These are phyloP conservation scores for Hypercompe scribonia DNA, from an alignment of 2,888 invertebrate genomes.

Conservation along the genomic window DNA sequence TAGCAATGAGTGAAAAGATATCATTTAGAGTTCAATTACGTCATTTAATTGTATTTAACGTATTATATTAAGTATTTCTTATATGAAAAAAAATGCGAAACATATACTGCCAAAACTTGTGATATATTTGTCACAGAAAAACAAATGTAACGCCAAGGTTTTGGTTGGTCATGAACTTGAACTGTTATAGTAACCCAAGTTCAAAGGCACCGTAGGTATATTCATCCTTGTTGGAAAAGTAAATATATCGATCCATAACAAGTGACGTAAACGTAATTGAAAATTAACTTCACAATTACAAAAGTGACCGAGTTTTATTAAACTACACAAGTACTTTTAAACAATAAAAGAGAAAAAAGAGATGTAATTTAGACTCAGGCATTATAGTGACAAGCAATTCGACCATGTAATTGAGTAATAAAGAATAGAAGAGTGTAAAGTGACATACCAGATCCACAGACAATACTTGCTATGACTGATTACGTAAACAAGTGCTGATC, in stretches of 20 bases:
- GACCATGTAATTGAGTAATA: not conserved
- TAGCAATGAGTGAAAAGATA: not conserved
- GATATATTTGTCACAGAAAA: not conserved
- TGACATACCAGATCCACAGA: too few species aligned
- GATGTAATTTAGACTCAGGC: not conserved
- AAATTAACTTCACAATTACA: not conserved
- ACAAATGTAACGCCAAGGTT: not conserved
- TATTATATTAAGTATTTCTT: too few species aligned
- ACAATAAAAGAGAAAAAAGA: not conserved
- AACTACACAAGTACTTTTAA: not conserved
- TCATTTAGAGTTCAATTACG: not conserved
- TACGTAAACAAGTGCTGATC: too few species aligned
- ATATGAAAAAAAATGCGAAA: not conserved
- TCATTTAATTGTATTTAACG: not conserved
- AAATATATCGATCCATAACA: not conserved
- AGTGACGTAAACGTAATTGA: not conserved
- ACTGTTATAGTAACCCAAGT: constrained; percentile 2
- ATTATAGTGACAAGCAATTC: not conserved
- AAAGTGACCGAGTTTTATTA: not conserved
- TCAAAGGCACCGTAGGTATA: not conserved
- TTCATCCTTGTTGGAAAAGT: constrained; percentile 3
- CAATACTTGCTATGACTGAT: too few species aligned
- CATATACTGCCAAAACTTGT: not conserved
- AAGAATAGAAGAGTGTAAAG: too few species aligned
- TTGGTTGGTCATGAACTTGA: constrained; percentile 2